Evolutionary conservation across 2,113 vertebrate species (phyloP).

Genomic region (Oreocharis arfaki): DNA sequence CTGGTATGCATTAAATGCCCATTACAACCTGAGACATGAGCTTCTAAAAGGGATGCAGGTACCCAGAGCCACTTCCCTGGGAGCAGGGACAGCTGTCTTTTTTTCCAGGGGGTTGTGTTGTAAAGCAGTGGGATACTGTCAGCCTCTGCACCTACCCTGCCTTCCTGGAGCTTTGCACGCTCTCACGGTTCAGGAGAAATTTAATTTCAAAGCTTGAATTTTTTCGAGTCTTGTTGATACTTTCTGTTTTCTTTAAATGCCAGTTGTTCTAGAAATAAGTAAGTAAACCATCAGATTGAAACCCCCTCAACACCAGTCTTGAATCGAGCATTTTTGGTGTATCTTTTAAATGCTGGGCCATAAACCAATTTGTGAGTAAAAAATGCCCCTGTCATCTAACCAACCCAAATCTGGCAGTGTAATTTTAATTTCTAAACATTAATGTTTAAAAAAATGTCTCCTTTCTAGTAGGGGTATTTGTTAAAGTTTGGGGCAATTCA

Average conservation of each 20-base stretch:
- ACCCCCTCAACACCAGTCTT: background rate
- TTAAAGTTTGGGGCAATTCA: background rate
- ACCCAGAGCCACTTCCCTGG: background rate
- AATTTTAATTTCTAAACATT: background rate
- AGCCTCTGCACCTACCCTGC: background rate
- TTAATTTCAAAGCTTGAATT: background rate
- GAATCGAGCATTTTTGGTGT: fast-evolving
- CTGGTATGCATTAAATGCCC: background rate
- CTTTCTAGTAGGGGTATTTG: background rate
- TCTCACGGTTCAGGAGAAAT: background rate
- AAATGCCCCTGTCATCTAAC: background rate
- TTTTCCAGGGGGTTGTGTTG: background rate
- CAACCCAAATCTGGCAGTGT: background rate
- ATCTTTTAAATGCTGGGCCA: background rate
- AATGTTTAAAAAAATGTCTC: background rate
- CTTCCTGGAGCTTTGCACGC: background rate
- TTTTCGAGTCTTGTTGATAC: background rate
- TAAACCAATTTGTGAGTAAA: background rate
- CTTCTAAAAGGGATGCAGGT: background rate
- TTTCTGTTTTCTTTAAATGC: background rate
- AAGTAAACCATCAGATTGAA: background rate
- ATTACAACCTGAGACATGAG: background rate
- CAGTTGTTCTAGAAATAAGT: background rate
- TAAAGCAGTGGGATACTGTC: background rate
- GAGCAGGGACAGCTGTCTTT: background rate